Base-by-base conservation (phyloP, 2,797 vertebrate genomes). In the Cirrhinus molitorella region DNA sequence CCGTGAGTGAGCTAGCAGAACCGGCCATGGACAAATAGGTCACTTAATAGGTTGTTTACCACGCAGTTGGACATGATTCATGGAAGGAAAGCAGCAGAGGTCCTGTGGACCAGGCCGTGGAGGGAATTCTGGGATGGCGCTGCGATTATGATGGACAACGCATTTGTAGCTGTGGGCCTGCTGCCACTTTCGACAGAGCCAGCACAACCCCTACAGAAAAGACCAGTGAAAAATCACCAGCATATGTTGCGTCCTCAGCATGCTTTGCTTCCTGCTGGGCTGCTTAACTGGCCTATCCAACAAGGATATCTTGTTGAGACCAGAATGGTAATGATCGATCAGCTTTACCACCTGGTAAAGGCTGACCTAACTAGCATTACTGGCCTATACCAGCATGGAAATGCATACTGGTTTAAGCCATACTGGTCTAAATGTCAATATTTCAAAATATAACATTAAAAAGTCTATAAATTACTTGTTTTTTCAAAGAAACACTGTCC, bases 41-140 rank as follows among this genome's bases (percentile, higher is more conserved):
- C 95, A 93, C 92, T 91, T 94, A 94, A 94, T 92, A 81, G 85
- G 90, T 93, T 96, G 94, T 96, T 96, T 95, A 95, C 90, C 91
- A 90, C 88, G 88, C 87, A 91, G 77, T 90, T 92, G 89, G 91
- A 93, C 93, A 89, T 91, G 92, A 95, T 93, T 88, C 90, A 93
- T 88, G 89, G 93, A 91, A 91, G 93, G 91, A 91, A 93, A 86
- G 84, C 86, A 89, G 13, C 28, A 70, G 65, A 77, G 68, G 68
- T 76, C 81, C 65, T 65, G 68, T 31, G 47, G 55, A 45, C 61
- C 21, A 10, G 28, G 74, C 43, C 40, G 53, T 28, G 47, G 47
- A 25, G 73, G 74, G 67, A 81, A 83, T 76, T 65, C 65, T 63
- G 74, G 76, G 34, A 85, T 85, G 66, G 25, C 1, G 72, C 45